Conservation (phyloP, 2,113 vertebrate species). For the Otocyon megalotis region DNA sequence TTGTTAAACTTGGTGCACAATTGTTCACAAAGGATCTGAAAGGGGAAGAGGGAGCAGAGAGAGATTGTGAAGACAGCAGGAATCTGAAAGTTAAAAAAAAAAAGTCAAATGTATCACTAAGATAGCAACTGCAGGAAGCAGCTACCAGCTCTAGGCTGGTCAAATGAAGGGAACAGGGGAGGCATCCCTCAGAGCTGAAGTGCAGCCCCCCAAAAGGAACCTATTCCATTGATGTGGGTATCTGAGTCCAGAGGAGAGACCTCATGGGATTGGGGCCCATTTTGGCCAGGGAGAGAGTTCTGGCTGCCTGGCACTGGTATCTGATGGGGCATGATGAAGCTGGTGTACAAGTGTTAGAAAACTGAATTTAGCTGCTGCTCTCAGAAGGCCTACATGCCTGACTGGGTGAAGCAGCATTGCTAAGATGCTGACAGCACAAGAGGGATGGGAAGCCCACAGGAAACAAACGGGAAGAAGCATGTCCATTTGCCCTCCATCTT, state of each 20-base stretch:
- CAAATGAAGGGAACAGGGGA: not conserved
- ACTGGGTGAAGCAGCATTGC: not conserved
- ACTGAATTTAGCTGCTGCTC: not conserved
- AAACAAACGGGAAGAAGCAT: not conserved
- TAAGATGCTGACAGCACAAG: not conserved
- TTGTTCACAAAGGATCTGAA: not conserved
- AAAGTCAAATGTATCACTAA: not conserved
- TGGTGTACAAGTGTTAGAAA: not conserved
- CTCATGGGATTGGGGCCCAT: not conserved
- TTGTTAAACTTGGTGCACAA: not conserved
- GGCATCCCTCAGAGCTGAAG: not conserved
- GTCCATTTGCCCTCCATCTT: not conserved
- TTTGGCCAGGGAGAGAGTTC: not conserved
- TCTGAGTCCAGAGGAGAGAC: not conserved
- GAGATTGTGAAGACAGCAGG: not conserved
- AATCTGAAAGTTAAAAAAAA: not conserved
- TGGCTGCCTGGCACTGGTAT: not conserved
- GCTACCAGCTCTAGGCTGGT: not conserved
- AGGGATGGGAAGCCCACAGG: not conserved
- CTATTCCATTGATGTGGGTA: not conserved
- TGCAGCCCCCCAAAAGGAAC: not conserved
- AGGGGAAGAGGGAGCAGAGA: not conserved
- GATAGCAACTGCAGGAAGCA: not conserved
- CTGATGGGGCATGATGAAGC: not conserved
- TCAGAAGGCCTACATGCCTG: not conserved